Percentiles rank a stretch among this genome's conserved stretches.
These are phyloP conservation scores for Cryptoblepharus egeriae DNA, from an alignment of 2,797 vertebrate species.

Conservation along the genomic window DNA sequence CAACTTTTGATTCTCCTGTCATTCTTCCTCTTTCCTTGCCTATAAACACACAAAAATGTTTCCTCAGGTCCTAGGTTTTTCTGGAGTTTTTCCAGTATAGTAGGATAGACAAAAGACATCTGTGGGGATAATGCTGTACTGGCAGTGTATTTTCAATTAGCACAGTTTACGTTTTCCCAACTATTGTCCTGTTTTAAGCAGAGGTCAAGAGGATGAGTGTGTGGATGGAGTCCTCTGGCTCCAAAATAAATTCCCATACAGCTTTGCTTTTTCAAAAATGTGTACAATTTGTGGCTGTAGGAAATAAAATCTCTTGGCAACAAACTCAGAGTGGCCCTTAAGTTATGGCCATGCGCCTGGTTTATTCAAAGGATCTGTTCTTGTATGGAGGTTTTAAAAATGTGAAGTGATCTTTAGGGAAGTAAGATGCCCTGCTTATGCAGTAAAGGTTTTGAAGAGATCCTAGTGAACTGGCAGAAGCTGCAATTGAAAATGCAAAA, in stretches of 20 bases:
- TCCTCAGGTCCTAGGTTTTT: neutral
- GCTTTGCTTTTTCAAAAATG: neutral
- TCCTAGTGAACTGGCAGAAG: neutral
- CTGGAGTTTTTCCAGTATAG: neutral
- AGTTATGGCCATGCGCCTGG: constrained; percentile 4
- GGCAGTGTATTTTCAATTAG: neutral
- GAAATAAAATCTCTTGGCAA: neutral
- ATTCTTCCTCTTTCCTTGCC: neutral
- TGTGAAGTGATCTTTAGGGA: constrained; percentile 1
- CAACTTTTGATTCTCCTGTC: neutral
- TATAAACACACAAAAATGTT: neutral
- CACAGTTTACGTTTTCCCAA: neutral
- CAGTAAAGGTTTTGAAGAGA: neutral
- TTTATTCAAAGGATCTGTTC: neutral
- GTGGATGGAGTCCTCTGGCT: neutral
- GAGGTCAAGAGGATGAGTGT: neutral
- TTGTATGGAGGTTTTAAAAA: constrained; percentile 9
- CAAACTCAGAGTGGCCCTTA: neutral
- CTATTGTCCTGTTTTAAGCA: neutral
- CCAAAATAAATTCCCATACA: neutral
- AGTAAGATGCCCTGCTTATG: neutral
- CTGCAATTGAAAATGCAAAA: neutral
- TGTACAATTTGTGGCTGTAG: neutral
- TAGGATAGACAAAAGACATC: neutral
- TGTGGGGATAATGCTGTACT: neutral